Percentiles rank a stretch among this genome's conserved stretches.
Evolutionary conservation across 2,113 vertebrate species (phyloP).

Genomic region (Symphodus melops): DNA sequence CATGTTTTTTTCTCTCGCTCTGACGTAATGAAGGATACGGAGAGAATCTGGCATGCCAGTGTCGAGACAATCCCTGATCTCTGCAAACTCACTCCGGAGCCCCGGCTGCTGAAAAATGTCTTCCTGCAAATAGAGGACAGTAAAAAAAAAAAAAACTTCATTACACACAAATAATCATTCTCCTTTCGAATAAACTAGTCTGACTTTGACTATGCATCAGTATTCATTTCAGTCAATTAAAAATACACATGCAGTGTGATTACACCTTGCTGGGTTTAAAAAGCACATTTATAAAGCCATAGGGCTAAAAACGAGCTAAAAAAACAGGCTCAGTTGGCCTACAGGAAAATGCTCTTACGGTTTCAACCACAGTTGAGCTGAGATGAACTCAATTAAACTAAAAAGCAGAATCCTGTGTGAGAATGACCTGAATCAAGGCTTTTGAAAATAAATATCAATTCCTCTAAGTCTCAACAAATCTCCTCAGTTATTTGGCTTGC

Average conservation of each 20-base stretch:
- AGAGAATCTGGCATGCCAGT: constrained; percentile 89
- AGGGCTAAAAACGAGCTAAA: background rate
- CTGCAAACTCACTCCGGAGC: constrained; percentile 91
- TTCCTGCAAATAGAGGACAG: constrained; percentile 83
- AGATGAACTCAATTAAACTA: constrained; percentile 5
- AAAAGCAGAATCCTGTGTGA: background rate
- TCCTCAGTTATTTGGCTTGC: background rate
- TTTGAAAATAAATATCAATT: constrained; percentile 1
- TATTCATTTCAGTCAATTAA: no score
- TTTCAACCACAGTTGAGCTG: background rate
- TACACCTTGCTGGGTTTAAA: background rate
- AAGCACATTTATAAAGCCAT: background rate
- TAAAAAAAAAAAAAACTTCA: background rate
- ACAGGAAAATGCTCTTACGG: background rate
- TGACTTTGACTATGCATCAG: no score
- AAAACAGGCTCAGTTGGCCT: background rate
- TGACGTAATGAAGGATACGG: constrained; percentile 87
- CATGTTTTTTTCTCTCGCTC: background rate
- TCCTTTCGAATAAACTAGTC: no score
- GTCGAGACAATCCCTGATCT: constrained; percentile 95
- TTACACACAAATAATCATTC: no score
- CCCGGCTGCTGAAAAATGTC: constrained; percentile 98
- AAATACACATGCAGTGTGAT: background rate
- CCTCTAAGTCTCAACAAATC: background rate
- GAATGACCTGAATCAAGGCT: background rate